Evolutionary conservation across 2,113 vertebrate species (phyloP).

Genomic region (Theristicus caerulescens): DNA sequence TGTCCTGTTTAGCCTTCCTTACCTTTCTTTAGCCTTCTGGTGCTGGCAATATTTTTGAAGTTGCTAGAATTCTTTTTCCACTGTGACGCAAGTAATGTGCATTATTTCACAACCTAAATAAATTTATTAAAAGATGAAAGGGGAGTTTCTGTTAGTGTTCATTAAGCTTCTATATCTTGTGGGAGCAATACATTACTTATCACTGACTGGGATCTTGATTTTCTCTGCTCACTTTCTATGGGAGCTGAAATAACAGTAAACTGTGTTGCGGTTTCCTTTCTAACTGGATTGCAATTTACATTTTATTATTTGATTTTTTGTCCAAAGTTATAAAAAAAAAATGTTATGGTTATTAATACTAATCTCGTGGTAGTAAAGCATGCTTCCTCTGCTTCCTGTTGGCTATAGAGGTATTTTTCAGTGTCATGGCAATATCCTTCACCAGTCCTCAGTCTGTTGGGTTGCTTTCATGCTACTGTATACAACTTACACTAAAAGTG

Average conservation of each 20-base stretch:
- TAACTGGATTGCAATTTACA: conserved; percentile 1
- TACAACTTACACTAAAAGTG: neutral
- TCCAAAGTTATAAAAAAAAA: neutral
- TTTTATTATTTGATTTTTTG: neutral
- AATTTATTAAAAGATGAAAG: neutral
- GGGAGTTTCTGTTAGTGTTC: neutral
- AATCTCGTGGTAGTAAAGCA: neutral
- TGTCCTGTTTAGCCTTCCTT: neutral
- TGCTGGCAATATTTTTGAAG: neutral
- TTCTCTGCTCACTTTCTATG: neutral
- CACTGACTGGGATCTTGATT: neutral
- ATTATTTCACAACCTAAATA: neutral
- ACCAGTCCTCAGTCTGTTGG: neutral
- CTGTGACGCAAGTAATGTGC: neutral
- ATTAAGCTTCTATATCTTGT: neutral
- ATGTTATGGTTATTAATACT: neutral
- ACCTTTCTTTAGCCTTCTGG: neutral
- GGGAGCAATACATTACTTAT: neutral
- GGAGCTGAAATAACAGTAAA: neutral
- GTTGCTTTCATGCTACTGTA: neutral
- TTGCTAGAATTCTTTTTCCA: neutral
- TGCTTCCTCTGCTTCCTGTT: neutral
- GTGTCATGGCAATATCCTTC: neutral
- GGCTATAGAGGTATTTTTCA: neutral
- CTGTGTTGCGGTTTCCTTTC: neutral